Base-by-base conservation (phyloP, 1,140 invertebrate species). In the Scylla paramamosain region DNA sequence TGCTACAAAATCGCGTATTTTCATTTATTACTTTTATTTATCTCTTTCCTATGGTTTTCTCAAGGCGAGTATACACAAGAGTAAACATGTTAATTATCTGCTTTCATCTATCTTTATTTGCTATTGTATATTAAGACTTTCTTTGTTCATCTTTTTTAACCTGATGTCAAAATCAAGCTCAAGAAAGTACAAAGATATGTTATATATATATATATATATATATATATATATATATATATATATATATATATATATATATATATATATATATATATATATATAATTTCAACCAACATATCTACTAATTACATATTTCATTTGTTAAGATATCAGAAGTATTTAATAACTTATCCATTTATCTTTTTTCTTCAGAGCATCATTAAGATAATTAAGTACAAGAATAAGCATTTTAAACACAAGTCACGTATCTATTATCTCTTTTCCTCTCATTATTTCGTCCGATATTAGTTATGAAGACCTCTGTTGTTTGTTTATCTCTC, bases 161-260 rank as follows among this genome's bases (percentile, higher is more conserved):
- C 1, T 28, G 77, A 3, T 28, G 16, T 25, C 0, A 20, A 25
- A 28, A 28, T 28, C 20, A 7, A 82, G 77, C 28, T 82, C 8
- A 8, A 32, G 0, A 31, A 87, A 14, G 31, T 29, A 14, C 32
- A 87, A 14, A 87, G 14, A 87, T 29, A 87, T 29, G n/a, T n/a
- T n/a, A n/a, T n/a, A n/a, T n/a, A n/a, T n/a, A 87, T 29, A 2
- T 29, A 87, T 29, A 87, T 29, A 87, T 29, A 87, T 29, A 87
- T 29, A 87, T 29, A 25, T 29, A 14, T 87, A 87, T 87, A 87
- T 87, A 87, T 87, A 87, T 87, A 87, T 87, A 87, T 87, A 6
- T 87, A 87, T 87, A 87, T 87, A 6, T 87, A 87, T 87, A 87
- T 87, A 87, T 87, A 87, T 87, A 87, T 87, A 6, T 77, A 77